Evolutionary conservation across 2,888 invertebrate species (phyloP).

Genomic region (Leucophora obtusa): DNA sequence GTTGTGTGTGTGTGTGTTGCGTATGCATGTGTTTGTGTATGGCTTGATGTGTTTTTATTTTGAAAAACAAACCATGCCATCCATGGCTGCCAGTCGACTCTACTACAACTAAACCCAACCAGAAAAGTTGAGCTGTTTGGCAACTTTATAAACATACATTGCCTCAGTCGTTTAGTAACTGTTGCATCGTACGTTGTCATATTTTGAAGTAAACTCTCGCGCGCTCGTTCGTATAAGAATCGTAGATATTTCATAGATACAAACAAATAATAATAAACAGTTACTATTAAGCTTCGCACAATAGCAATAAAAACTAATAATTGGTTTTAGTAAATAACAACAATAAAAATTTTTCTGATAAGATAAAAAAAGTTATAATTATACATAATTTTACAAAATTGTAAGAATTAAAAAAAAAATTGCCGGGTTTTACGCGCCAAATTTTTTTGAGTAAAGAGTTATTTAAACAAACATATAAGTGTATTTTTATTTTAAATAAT

Average conservation of each 20-base stretch:
- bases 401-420: neutral
- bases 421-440: constrained; percentile 59
- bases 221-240: constrained; percentile 51
- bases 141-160: constrained; percentile 74
- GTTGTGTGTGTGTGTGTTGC: constrained; percentile 9
- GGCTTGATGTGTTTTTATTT: constrained; percentile 41
- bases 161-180: constrained; percentile 78
- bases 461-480: neutral
- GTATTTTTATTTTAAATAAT: constrained; percentile 4
- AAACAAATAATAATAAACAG: constrained; percentile 20
- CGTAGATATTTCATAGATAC: constrained; percentile 48
- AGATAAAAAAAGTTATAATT: constrained; percentile 36
- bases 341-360: constrained; percentile 32
- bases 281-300: constrained; percentile 44
- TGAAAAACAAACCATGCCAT: constrained; percentile 59
- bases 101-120: constrained; percentile 39
- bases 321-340: constrained; percentile 12
- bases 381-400: constrained; percentile 6
- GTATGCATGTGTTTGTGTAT: constrained; percentile 18
- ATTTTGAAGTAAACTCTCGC: constrained; percentile 52
- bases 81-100: constrained; percentile 4
- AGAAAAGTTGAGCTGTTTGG: constrained; percentile 73
- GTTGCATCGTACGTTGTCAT: constrained; percentile 77
- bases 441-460: neutral
- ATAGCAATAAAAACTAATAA: constrained; percentile 10